Conservation (phyloP, 2,888 invertebrate species). For the Hypsopygia costalis region DNA sequence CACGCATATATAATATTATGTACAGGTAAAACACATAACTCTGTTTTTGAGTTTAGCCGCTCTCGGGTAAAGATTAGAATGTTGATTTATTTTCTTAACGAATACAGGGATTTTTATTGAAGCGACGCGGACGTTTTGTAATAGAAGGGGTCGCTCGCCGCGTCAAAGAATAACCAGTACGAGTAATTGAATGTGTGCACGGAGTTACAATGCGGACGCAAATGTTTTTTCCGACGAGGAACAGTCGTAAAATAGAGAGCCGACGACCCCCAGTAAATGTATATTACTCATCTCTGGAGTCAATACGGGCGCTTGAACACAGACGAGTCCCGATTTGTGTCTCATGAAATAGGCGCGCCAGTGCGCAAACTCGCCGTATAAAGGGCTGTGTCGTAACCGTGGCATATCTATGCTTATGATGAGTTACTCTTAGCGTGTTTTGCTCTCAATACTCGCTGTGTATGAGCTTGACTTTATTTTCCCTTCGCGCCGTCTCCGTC, state of each 20-base stretch:
- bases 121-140: conserved; percentile 16
- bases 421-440: conserved; percentile 24
- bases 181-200: conserved; percentile 30
- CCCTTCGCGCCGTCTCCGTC: conserved; percentile 9
- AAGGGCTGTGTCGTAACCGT: conserved; percentile 32
- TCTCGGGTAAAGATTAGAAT: too few species aligned
- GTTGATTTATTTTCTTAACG: too few species aligned
- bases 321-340: conserved; percentile 34
- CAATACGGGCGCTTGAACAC: conserved; percentile 29
- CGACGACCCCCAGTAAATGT: conserved; percentile 33
- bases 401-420: conserved; percentile 29
- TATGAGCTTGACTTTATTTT: conserved; percentile 15
- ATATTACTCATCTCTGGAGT: conserved; percentile 30
- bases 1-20: too few species aligned
- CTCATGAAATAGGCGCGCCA: conserved; percentile 32
- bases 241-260: conserved; percentile 30
- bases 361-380: conserved; percentile 47
- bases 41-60: too few species aligned
- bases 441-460: conserved; percentile 18
- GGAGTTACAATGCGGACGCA: conserved; percentile 20
- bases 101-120: conserved; percentile 24
- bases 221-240: conserved; percentile 19
- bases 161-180: conserved; percentile 25
- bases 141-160: conserved; percentile 14
- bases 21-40: too few species aligned